Evolutionary conservation across 1,140 invertebrate species (phyloP), one percentile per base, ranked within the genome.

Genomic region (Lepidurus arcticus): DNA sequence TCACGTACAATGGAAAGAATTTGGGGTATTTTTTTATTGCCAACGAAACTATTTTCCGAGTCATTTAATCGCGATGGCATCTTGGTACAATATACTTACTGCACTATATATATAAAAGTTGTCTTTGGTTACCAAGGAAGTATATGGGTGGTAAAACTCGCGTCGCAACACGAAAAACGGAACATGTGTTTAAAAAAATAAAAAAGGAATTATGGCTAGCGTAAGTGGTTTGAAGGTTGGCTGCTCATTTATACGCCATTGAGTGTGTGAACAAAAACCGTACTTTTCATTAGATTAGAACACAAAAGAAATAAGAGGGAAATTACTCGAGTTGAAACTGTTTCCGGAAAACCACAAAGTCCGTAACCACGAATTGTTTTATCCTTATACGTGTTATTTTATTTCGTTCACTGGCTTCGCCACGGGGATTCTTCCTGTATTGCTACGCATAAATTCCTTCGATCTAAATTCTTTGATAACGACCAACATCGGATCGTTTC

Each of bases 341-440:
- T 65, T 65, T 65, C 53, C 53, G 53, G 53, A 65, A 65, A 65
- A 65, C 53, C 53, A 65, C 53, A 65, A 65, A 13, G 21, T 21
- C n/a, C 34, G 34, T 65, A 21, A 65, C 53, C 53, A 21, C n/a
- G 21, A 34, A 34, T 34, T 34, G 34, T 34, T 34, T 34, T 34
- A 34, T 34, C 34, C 34, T 34, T 34, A 34, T 34, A 34, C 34
- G 34, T 34, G 13, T 65, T 65, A n/a, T 65, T 65, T 65, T 4
- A 13, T 7, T 7, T 47, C 45, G 10, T 47, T 65, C 53, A 65
- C 53, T 21, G 7, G 53, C 53, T 65, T 7, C 13, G 16, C 53
- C 4, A 21, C 53, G 53, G 53, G 53, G 53, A 65, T 13, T 65
- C 53, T 65, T 21, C 53, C 21, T 65, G 16, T 65, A 16, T 7